These are phyloP conservation scores for Aspidoscelis tigris DNA, from an alignment of 2,113 vertebrate species.

Conservation along the genomic window DNA sequence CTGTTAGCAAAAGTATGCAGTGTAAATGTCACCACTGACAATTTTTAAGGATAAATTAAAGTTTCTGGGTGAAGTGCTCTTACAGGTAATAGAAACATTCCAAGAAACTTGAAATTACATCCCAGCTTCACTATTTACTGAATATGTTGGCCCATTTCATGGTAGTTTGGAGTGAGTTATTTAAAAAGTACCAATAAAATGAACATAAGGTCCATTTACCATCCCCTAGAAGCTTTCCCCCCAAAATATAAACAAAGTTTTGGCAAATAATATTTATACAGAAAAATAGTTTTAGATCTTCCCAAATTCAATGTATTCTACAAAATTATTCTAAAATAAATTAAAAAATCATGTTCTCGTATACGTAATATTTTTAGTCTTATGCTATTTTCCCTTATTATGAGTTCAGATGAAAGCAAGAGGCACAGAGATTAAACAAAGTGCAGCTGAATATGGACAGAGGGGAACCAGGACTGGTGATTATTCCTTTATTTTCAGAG, in stretches of 20 bases:
- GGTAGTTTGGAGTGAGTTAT: slow-evolving; percentile 73
- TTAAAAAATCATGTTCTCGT: slow-evolving; percentile 84
- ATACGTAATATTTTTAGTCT: slow-evolving; percentile 77
- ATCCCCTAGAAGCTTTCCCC: slow-evolving; percentile 75
- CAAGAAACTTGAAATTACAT: slow-evolving; percentile 67
- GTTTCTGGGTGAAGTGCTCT: slow-evolving; percentile 75
- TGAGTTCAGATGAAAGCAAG: slow-evolving; percentile 65
- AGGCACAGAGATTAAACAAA: slow-evolving; percentile 12
- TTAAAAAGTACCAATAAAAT: slow-evolving; percentile 76
- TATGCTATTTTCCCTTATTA: slow-evolving; percentile 79
- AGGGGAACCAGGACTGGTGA: background rate
- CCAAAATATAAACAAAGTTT: slow-evolving; percentile 84
- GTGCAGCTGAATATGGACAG: background rate
- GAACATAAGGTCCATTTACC: slow-evolving; percentile 81
- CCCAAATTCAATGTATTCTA: slow-evolving; percentile 84
- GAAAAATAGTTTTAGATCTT: slow-evolving; percentile 86
- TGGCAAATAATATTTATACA: slow-evolving; percentile 87
- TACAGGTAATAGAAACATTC: slow-evolving; percentile 77
- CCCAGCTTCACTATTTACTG: slow-evolving; percentile 71
- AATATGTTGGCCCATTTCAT: slow-evolving; percentile 77
- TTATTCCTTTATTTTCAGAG: background rate
- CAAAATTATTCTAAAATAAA: slow-evolving; percentile 85
- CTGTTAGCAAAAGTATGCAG: slow-evolving; percentile 72
- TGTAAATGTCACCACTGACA: slow-evolving; percentile 53
- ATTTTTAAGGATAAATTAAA: slow-evolving; percentile 77